These are phyloP conservation scores for Drosophila bunnanda DNA, from an alignment of 2,888 invertebrate genomes.

Conservation along the genomic window DNA sequence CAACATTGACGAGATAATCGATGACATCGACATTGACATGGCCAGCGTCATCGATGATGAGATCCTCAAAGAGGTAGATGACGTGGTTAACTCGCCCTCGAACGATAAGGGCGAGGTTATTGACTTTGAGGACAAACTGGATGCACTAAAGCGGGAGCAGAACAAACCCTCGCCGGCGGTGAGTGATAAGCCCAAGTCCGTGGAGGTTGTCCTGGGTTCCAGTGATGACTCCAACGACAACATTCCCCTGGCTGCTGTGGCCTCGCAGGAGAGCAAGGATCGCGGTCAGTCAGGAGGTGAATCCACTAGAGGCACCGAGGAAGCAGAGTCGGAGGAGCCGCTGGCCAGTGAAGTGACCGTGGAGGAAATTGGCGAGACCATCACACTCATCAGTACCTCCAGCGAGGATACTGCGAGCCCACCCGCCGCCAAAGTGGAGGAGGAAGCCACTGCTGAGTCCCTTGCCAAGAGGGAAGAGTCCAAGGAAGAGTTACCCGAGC, in stretches of 20 bases:
- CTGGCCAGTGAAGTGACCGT: constrained; percentile 47
- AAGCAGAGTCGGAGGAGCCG: constrained; percentile 26
- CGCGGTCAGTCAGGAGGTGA: constrained; percentile 43
- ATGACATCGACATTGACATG: constrained; percentile 83
- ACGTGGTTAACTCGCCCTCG: constrained; percentile 61
- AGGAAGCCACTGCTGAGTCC: constrained; percentile 16
- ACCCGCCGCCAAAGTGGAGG: constrained; percentile 12
- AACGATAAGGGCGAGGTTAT: constrained; percentile 58
- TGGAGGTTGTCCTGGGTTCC: constrained; percentile 65
- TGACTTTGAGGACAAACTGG: constrained; percentile 69
- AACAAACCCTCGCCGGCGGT: constrained; percentile 14
- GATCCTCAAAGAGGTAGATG: constrained; percentile 82
- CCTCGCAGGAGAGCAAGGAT: constrained; percentile 76
- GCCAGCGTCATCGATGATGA: constrained; percentile 82
- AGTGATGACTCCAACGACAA: constrained; percentile 84
- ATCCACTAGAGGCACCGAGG: constrained; percentile 29
- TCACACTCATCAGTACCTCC: constrained; percentile 62
- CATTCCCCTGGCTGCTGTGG: constrained; percentile 80
- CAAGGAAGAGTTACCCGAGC: not conserved
- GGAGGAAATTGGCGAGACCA: constrained; percentile 65
- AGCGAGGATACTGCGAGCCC: constrained; percentile 54
- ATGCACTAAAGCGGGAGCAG: constrained; percentile 50
- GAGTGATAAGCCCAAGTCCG: constrained; percentile 53
- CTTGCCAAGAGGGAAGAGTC: constrained; percentile 5
- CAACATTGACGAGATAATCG: constrained; percentile 82